These are phyloP conservation scores for Fregetta grallaria DNA, from an alignment of 2,113 vertebrate genomes.

Conservation along the genomic window DNA sequence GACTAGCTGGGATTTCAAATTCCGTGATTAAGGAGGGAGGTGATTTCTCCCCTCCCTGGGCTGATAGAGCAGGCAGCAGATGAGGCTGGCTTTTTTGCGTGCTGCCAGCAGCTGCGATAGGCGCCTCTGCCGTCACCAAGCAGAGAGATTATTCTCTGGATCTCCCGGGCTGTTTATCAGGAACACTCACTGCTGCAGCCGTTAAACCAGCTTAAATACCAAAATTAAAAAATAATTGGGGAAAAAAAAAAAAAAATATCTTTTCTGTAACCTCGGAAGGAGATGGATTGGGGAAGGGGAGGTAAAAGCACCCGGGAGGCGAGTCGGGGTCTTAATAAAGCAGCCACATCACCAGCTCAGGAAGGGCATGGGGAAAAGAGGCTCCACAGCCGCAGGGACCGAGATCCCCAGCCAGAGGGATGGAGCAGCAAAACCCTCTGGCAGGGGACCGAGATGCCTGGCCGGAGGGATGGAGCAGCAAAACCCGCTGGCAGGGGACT, in stretches of 20 bases:
- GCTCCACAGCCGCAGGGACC: not conserved
- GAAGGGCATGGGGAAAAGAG: not conserved
- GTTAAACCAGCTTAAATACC: conserved; percentile 64
- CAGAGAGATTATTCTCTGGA: conserved; percentile 62
- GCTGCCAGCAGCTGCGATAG: conserved; percentile 74
- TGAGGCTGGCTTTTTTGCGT: conserved; percentile 55
- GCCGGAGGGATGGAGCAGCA: not conserved
- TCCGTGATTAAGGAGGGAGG: conserved; percentile 70
- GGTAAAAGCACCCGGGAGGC: not conserved
- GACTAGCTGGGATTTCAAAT: conserved; percentile 72
- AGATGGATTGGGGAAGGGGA: not conserved
- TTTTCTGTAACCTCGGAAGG: not conserved
- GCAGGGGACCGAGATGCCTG: not conserved
- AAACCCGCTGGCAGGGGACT: not conserved
- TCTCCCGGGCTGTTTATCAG: conserved; percentile 77
- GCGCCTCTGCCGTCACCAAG: conserved; percentile 66
- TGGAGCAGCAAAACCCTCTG: not conserved
- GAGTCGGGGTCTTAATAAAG: not conserved
- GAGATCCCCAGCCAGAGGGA: not conserved
- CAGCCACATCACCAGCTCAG: not conserved
- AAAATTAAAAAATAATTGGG: conserved; percentile 41
- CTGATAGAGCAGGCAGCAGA: conserved; percentile 60
- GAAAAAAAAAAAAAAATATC: not conserved
- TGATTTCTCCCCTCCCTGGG: conserved; percentile 44
- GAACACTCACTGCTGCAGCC: conserved; percentile 55